phyloP scores from a whole-genome alignment of 1,140 invertebrate species.

The Bacillus rossius region DNA sequence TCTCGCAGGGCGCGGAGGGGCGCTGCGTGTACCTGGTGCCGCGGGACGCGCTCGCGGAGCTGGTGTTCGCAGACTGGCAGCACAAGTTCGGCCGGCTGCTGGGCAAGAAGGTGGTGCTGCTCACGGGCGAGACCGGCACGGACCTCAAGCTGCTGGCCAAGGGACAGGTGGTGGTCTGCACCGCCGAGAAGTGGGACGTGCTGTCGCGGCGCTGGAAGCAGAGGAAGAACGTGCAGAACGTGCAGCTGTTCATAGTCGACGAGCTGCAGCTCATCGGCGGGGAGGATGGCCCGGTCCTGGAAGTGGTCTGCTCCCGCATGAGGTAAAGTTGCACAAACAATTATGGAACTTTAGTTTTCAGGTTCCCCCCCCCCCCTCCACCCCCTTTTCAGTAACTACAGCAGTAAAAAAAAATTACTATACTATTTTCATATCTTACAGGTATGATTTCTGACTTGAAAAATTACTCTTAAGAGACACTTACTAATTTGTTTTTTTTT shows the following conservation, averaged over 20 bases:
- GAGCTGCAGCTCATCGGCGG: slow-evolving; percentile 91
- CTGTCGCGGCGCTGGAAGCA: slow-evolving; percentile 98
- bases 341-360: too few relatives aligned
- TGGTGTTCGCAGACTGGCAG: slow-evolving; percentile 88
- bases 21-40: slow-evolving; percentile 92
- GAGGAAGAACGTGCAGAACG: slow-evolving; percentile 95
- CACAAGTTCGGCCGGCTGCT: slow-evolving; percentile 77
- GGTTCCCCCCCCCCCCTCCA: too few relatives aligned
- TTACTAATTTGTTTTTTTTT: too few relatives aligned
- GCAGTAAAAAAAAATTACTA: too few relatives aligned
- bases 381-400: too few relatives aligned
- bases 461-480: too few relatives aligned
- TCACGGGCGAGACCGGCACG: slow-evolving; percentile 98
- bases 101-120: slow-evolving; percentile 81
- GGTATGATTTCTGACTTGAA: too few relatives aligned
- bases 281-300: slow-evolving; percentile 88
- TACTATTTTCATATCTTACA: too few relatives aligned
- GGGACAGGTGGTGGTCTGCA: slow-evolving; percentile 75
- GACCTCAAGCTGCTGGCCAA: slow-evolving; percentile 75
- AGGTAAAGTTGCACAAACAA: slow-evolving; percentile 43
- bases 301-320: slow-evolving; percentile 96
- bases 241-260: slow-evolving; percentile 96
- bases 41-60: slow-evolving; percentile 86
- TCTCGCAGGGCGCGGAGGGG: slow-evolving; percentile 65
- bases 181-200: slow-evolving; percentile 99